Evolutionary conservation across 1,140 invertebrate species (phyloP).

Genomic region (Cylas formicarius): DNA sequence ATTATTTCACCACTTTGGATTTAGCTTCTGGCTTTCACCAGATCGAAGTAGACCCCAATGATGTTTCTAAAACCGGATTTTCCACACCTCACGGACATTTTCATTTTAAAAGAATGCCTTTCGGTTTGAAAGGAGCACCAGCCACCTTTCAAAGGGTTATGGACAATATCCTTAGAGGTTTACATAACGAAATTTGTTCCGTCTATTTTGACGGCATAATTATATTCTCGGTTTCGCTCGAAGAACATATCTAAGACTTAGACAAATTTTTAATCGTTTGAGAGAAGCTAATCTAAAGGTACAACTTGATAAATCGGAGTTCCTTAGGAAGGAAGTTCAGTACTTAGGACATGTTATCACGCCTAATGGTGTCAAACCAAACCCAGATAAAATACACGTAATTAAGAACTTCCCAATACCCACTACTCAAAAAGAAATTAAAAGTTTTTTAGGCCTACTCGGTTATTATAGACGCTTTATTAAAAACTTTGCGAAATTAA

Average conservation of each 20-base stretch:
- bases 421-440: slow-evolving; percentile 12
- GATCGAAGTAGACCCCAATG: slow-evolving; percentile 26
- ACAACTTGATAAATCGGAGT: slow-evolving; percentile 20
- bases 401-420: slow-evolving; percentile 17
- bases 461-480: slow-evolving; percentile 12
- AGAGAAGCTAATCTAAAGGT: slow-evolving; percentile 17
- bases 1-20: slow-evolving; percentile 14
- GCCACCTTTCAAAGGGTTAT: slow-evolving; percentile 7
- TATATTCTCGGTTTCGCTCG: slow-evolving; percentile 10
- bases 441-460: slow-evolving; percentile 11
- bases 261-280: slow-evolving; percentile 10
- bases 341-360: slow-evolving; percentile 15
- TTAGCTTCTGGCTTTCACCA: slow-evolving; percentile 35
- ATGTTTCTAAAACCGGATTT: slow-evolving; percentile 14
- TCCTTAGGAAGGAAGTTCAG: slow-evolving; percentile 4
- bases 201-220: slow-evolving; percentile 15
- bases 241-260: slow-evolving; percentile 13
- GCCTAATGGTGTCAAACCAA: slow-evolving; percentile 9
- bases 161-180: slow-evolving; percentile 8
- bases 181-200: slow-evolving; percentile 11
- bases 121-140: slow-evolving; percentile 16
- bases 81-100: slow-evolving; percentile 11
- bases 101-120: slow-evolving; percentile 18
- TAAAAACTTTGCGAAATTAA: slow-evolving; percentile 14
- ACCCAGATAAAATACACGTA: slow-evolving; percentile 12